Evolutionary conservation across 2,888 invertebrate genomes (phyloP).

Genomic region (Temnothorax rugatulus): DNA sequence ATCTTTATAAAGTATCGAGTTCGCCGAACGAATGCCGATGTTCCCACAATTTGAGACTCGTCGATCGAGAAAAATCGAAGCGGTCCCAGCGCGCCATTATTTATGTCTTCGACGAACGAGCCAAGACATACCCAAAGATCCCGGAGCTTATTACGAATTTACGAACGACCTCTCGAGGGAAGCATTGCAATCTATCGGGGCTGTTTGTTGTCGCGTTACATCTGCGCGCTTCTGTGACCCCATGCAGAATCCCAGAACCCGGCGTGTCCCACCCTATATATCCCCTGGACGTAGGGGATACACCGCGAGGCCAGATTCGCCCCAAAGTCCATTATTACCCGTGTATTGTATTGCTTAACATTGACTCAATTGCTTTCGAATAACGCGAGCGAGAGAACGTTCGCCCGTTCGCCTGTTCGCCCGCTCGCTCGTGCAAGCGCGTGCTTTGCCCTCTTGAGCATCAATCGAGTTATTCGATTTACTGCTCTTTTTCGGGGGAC

Average conservation of each 20-base stretch:
- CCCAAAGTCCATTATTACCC: conserved; percentile 86
- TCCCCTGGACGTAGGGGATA: conserved; percentile 69
- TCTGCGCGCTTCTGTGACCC: conserved; percentile 82
- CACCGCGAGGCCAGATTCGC: conserved; percentile 82
- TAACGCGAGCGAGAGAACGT: conserved; percentile 77
- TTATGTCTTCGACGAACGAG: conserved; percentile 53
- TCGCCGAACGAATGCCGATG: background rate
- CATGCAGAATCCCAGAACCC: conserved; percentile 75
- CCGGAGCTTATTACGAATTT: conserved; percentile 77
- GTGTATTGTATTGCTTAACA: conserved; percentile 86
- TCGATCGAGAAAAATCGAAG: conserved; percentile 10
- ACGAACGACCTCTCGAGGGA: conserved; percentile 76
- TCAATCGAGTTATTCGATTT: conserved; percentile 85
- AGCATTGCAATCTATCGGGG: conserved; percentile 79
- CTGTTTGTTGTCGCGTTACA: conserved; percentile 85
- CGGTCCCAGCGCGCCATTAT: conserved; percentile 60
- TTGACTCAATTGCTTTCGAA: conserved; percentile 86
- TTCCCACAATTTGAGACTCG: conserved; percentile 39
- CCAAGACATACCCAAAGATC: conserved; percentile 65
- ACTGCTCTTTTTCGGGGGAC: conserved; percentile 82
- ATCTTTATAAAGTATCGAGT: background rate
- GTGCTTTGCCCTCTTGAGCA: conserved; percentile 76
- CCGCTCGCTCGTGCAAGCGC: conserved; percentile 63
- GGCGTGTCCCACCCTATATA: conserved; percentile 75
- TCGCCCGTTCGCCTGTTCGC: background rate